Evolutionary conservation across 2,888 invertebrate species (phyloP).

Genomic region (Terebella lapidaria): DNA sequence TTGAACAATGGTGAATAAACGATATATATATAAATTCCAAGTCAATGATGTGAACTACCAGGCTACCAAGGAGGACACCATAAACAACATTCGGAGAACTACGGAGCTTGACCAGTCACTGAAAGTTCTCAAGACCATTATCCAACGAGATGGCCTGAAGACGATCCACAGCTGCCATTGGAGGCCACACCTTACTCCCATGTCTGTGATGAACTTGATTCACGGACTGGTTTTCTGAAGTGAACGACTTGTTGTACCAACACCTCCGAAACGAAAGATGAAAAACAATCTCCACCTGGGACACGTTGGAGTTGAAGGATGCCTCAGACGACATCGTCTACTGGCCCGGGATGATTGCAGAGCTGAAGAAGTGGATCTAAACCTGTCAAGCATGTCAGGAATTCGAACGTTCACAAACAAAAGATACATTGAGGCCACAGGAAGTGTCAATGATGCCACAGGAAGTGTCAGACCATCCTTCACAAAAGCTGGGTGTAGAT

Average conservation of each 20-base stretch:
- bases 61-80: too few species aligned
- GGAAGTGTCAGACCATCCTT: constrained; percentile 2
- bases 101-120: too few species aligned
- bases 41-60: too few species aligned
- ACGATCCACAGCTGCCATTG: background rate
- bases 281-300: background rate
- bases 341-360: background rate
- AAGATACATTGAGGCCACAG: constrained; percentile 7
- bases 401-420: background rate
- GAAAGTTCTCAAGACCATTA: background rate
- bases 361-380: too few species aligned
- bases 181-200: background rate
- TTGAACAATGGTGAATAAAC: too few species aligned
- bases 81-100: too few species aligned
- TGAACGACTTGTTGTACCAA: background rate
- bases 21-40: too few species aligned
- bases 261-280: background rate
- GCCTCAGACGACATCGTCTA: background rate
- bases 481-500: constrained; percentile 2
- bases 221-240: background rate
- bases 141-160: background rate
- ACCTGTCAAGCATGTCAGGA: too few species aligned
- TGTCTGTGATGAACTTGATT: background rate
- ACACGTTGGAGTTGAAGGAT: constrained; percentile 4
- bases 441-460: too few species aligned